Conservation (phyloP, 2,113 vertebrate genomes). For the Gopherus flavomarginatus region DNA sequence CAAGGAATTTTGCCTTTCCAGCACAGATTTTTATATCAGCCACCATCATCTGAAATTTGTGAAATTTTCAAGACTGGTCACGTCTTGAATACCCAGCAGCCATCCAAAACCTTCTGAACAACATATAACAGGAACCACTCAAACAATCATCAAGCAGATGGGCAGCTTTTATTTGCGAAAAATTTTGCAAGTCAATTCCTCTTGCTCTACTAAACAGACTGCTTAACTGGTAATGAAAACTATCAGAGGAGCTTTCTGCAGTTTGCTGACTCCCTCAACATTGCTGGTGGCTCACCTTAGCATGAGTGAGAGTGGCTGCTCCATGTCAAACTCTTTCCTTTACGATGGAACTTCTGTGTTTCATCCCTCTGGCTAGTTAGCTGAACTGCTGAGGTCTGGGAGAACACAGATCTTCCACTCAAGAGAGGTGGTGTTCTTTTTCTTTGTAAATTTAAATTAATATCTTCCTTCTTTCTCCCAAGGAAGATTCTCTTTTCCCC, state of each 20-base stretch:
- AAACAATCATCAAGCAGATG: not conserved
- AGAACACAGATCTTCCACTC: not conserved
- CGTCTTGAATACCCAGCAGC: not conserved
- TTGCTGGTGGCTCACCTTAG: not conserved
- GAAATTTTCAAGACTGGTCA: not conserved
- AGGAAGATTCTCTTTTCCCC: not conserved
- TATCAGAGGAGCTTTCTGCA: not conserved
- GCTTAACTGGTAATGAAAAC: not conserved
- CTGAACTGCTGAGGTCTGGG: not conserved
- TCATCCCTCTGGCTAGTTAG: not conserved
- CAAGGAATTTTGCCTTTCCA: not conserved
- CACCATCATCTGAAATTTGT: not conserved
- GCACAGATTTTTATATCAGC: not conserved
- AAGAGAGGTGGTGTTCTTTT: not conserved
- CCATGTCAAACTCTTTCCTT: not conserved
- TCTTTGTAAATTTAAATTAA: not conserved
- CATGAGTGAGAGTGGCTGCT: not conserved
- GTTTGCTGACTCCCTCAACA: not conserved
- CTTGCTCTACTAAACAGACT: not conserved
- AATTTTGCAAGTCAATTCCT: not conserved
- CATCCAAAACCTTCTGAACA: not conserved
- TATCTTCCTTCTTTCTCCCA: not conserved
- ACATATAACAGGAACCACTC: not conserved
- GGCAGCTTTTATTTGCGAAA: not conserved
- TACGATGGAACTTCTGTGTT: not conserved